These are phyloP conservation scores for Tiphia femorata DNA, from an alignment of 2,888 invertebrate genomes.

Conservation along the genomic window DNA sequence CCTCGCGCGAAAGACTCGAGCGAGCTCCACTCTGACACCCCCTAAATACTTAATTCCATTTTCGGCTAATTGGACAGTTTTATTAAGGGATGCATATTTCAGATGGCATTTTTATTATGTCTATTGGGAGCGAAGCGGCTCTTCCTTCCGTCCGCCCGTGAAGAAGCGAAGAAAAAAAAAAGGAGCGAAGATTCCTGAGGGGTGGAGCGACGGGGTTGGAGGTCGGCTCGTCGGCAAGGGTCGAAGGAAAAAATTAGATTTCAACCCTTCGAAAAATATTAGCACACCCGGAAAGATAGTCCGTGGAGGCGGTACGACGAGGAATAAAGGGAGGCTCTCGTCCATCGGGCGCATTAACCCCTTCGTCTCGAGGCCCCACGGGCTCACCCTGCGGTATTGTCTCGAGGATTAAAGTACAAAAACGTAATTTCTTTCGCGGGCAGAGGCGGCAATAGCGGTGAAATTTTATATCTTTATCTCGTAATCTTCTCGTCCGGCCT, in stretches of 20 bases:
- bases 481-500: too few species aligned
- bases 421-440: constrained; percentile 57
- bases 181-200: constrained; percentile 1
- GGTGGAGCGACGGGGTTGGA: constrained; percentile 1
- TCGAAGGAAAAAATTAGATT: constrained; percentile 65
- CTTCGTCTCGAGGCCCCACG: constrained; percentile 36
- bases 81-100: constrained; percentile 69
- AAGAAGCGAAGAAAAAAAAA: not conserved
- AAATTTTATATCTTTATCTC: too few species aligned
- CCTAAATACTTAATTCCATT: constrained; percentile 68
- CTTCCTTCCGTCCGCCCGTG: constrained; percentile 7
- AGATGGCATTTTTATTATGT: constrained; percentile 68
- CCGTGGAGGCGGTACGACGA: constrained; percentile 12
- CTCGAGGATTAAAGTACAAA: constrained; percentile 63
- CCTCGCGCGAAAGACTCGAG: constrained; percentile 3
- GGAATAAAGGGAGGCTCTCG: constrained; percentile 23
- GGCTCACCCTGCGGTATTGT: constrained; percentile 54
- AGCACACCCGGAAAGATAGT: constrained; percentile 51
- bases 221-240: constrained; percentile 25
- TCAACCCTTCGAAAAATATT: constrained; percentile 65
- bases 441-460: not conserved
- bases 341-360: constrained; percentile 54
- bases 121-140: constrained; percentile 58
- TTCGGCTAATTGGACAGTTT: constrained; percentile 68
- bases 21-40: constrained; percentile 51